Conservation (phyloP, 2,113 vertebrate species). For the Jaculus jaculus region DNA sequence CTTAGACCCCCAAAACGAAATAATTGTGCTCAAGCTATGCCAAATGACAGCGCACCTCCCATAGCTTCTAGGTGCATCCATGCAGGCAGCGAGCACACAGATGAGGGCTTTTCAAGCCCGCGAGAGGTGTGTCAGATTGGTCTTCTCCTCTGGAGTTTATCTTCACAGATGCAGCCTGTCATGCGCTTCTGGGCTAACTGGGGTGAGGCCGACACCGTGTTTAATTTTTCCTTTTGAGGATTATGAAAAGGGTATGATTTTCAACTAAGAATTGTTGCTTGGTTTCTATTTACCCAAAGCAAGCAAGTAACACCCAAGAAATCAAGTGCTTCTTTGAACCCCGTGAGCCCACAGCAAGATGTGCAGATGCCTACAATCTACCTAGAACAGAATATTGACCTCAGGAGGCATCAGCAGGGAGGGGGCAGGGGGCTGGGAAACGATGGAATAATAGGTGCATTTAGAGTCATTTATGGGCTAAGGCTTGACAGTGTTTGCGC, state of each 20-base stretch:
- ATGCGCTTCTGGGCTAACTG: constrained; percentile 64
- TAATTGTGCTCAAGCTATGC: constrained; percentile 1
- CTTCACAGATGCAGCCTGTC: constrained; percentile 42
- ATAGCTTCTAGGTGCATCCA: neutral
- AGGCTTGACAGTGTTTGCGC: constrained; percentile 73
- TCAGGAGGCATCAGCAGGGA: constrained; percentile 64
- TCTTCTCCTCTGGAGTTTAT: constrained; percentile 46
- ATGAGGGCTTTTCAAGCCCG: neutral
- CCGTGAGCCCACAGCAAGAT: constrained; percentile 24
- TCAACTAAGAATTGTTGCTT: constrained; percentile 44
- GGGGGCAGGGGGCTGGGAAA: too few species aligned
- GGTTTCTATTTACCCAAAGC: constrained; percentile 42
- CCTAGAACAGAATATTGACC: constrained; percentile 60
- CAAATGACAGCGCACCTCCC: neutral
- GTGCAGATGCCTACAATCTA: constrained; percentile 57
- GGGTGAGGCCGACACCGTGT: constrained; percentile 28
- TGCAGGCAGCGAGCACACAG: neutral
- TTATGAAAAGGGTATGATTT: constrained; percentile 51
- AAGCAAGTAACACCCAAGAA: constrained; percentile 6
- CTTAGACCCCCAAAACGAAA: constrained; percentile 38
- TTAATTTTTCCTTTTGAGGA: constrained; percentile 56
- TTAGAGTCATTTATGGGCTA: constrained; percentile 75
- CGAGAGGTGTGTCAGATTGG: neutral
- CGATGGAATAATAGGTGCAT: constrained; percentile 81
- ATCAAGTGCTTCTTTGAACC: constrained; percentile 29